Conservation (phyloP, 1,140 invertebrate genomes). For the Zaprionus camerounensis region DNA sequence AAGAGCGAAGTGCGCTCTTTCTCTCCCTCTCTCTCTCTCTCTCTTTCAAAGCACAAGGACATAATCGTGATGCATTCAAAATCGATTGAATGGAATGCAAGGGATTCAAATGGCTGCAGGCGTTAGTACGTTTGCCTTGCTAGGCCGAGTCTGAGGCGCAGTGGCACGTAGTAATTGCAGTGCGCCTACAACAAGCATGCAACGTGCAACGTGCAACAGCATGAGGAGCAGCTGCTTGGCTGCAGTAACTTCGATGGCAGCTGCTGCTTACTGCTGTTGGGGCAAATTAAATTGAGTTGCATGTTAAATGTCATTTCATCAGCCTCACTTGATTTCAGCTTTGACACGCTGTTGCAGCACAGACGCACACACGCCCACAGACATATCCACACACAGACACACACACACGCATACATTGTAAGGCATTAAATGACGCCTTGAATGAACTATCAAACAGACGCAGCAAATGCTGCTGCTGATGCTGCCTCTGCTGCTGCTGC, state of each 20-base stretch:
- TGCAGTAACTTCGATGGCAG: constrained; percentile 5
- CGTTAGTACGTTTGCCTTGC: constrained; percentile 13
- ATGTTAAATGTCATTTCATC: constrained; percentile 75
- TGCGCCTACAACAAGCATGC: constrained; percentile 71
- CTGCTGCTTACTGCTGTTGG: constrained; percentile 56
- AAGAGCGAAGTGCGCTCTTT: no score
- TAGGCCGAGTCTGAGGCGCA: constrained; percentile 23
- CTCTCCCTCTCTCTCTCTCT: no score
- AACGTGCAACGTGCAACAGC: constrained; percentile 27
- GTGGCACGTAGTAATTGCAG: constrained; percentile 77
- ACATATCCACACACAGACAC: constrained; percentile 6
- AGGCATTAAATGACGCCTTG: constrained; percentile 78
- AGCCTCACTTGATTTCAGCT: constrained; percentile 67
- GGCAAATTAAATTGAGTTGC: constrained; percentile 79
- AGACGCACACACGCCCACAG: constrained; percentile 44
- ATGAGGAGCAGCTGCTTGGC: constrained; percentile 11
- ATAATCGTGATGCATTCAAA: constrained; percentile 30
- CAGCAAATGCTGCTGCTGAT: constrained; percentile 29
- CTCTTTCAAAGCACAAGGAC: constrained; percentile 24
- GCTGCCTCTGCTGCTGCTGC: no score
- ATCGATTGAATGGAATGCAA: constrained; percentile 53
- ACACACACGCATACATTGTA: constrained; percentile 41
- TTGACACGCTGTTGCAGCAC: constrained; percentile 53
- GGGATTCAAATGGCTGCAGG: constrained; percentile 76
- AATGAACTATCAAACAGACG: constrained; percentile 71